A percentile compares a stretch with the other conserved stretches of the same genome.
phyloP scores from a whole-genome alignment of 2,888 invertebrate genomes.

The Ashinkailepas kermadecensis region DNA sequence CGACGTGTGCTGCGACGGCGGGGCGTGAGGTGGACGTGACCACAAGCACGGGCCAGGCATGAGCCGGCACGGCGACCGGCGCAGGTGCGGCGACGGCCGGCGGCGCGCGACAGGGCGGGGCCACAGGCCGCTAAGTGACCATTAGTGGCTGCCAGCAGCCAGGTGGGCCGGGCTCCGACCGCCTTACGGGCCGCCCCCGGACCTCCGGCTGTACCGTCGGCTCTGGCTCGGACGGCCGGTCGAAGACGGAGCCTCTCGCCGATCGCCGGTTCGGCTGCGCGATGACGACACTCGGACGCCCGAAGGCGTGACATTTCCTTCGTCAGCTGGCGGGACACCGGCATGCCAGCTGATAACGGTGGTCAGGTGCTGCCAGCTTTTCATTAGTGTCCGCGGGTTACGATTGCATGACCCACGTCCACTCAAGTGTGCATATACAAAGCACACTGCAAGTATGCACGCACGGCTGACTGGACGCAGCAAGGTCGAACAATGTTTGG shows the following conservation, averaged over 20 bases:
- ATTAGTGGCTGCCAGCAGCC: conserved; percentile 35
- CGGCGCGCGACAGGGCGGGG: conserved; percentile 31
- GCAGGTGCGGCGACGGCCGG: conserved; percentile 35
- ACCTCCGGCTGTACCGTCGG: conserved; percentile 27
- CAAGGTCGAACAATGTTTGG: too few relatives aligned
- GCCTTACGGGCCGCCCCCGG: conserved; percentile 3
- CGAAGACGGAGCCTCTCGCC: conserved; percentile 40
- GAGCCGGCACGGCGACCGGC: conserved; percentile 33
- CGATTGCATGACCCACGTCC: too few relatives aligned
- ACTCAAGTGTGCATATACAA: too few relatives aligned
- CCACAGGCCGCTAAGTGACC: conserved; percentile 39
- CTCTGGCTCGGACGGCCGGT: conserved; percentile 38
- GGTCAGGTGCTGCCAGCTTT: too few relatives aligned
- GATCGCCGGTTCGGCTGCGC: conserved; percentile 38
- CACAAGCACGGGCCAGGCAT: too few relatives aligned
- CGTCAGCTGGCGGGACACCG: conserved; percentile 31
- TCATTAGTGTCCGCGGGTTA: too few relatives aligned
- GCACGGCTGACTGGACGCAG: too few relatives aligned
- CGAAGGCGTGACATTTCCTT: conserved; percentile 38
- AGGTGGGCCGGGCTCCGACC: conserved; percentile 11
- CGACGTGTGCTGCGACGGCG: too few relatives aligned
- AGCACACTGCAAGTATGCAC: too few relatives aligned
- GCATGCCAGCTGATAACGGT: conserved; percentile 29
- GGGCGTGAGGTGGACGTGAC: too few relatives aligned
- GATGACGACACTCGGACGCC: conserved; percentile 36